Evolutionary conservation across 2,888 invertebrate species (phyloP).

Genomic region (Ormyrus rosae): DNA sequence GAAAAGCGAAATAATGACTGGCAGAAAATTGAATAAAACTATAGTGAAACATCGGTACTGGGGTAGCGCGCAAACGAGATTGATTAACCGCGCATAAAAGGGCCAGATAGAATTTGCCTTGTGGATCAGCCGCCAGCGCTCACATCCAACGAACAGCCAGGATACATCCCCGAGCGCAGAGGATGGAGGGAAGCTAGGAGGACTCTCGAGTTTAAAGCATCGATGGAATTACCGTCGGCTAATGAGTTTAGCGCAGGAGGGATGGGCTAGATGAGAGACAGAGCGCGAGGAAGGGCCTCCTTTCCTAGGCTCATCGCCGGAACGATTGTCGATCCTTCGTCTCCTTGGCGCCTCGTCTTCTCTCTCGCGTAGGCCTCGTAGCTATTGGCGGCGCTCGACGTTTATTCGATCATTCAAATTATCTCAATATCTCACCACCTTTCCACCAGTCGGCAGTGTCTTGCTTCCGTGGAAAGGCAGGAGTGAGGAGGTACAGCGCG

Average conservation of each 20-base stretch:
- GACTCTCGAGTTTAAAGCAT: constrained; percentile 69
- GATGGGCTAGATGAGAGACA: constrained; percentile 68
- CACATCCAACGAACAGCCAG: constrained; percentile 48
- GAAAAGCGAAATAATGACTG: background rate
- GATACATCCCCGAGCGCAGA: constrained; percentile 62
- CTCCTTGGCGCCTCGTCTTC: constrained; percentile 49
- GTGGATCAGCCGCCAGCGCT: constrained; percentile 49
- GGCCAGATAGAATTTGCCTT: constrained; percentile 50
- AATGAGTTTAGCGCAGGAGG: constrained; percentile 71
- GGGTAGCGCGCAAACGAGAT: constrained; percentile 52
- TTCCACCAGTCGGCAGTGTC: constrained; percentile 24
- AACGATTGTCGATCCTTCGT: constrained; percentile 57
- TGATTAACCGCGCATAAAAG: constrained; percentile 58
- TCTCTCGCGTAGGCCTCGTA: constrained; percentile 46
- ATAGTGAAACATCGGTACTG: constrained; percentile 20
- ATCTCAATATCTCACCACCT: constrained; percentile 60
- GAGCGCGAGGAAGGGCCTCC: constrained; percentile 20
- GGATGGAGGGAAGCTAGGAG: constrained; percentile 43
- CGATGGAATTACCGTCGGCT: constrained; percentile 73
- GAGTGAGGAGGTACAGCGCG: constrained; percentile 1
- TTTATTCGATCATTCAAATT: constrained; percentile 69
- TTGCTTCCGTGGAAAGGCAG: constrained; percentile 15
- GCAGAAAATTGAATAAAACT: constrained; percentile 52
- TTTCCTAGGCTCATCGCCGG: constrained; percentile 45
- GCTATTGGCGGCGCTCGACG: constrained; percentile 59